A percentile compares a stretch with the other conserved stretches of the same genome.
Evolutionary conservation across 2,888 invertebrate species (phyloP).

Genomic region (Agrochola lychnidis): DNA sequence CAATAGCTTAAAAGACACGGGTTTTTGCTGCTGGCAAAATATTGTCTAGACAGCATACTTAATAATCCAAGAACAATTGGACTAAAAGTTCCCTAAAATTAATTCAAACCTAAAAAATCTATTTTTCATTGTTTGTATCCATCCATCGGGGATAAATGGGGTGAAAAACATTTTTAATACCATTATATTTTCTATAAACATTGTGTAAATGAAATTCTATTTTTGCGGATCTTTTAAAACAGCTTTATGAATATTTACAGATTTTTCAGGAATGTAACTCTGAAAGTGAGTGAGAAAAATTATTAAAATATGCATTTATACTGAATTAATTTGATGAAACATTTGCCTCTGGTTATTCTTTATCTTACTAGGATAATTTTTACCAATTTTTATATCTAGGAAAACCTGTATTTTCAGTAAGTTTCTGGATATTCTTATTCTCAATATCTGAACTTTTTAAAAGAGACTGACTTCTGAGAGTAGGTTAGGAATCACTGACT

Average conservation of each 20-base stretch:
- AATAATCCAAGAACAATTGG: slow-evolving; percentile 6
- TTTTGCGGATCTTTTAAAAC: slow-evolving; percentile 38
- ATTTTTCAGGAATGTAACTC: slow-evolving; percentile 35
- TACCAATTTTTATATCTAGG: too few species aligned
- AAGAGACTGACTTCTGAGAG: neutral
- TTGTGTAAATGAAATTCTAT: slow-evolving; percentile 54
- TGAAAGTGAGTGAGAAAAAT: slow-evolving; percentile 50
- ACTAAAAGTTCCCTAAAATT: neutral
- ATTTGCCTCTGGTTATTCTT: slow-evolving; percentile 24
- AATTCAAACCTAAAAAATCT: slow-evolving; percentile 24
- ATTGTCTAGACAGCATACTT: neutral
- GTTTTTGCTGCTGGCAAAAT: neutral
- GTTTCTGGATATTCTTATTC: too few species aligned
- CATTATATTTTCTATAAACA: slow-evolving; percentile 37
- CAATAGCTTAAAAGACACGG: too few species aligned
- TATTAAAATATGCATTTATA: slow-evolving; percentile 58
- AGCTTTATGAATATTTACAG: slow-evolving; percentile 61
- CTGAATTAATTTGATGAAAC: slow-evolving; percentile 50
- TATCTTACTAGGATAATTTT: neutral
- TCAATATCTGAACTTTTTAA: neutral
- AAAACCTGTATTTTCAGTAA: too few species aligned
- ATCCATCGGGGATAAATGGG: neutral
- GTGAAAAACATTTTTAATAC: slow-evolving; percentile 11
- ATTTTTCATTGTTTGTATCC: slow-evolving; percentile 23
- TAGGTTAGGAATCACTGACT: too few species aligned